phyloP scores from a whole-genome alignment of 2,797 vertebrate genomes.

The Microcaecilia unicolor region DNA sequence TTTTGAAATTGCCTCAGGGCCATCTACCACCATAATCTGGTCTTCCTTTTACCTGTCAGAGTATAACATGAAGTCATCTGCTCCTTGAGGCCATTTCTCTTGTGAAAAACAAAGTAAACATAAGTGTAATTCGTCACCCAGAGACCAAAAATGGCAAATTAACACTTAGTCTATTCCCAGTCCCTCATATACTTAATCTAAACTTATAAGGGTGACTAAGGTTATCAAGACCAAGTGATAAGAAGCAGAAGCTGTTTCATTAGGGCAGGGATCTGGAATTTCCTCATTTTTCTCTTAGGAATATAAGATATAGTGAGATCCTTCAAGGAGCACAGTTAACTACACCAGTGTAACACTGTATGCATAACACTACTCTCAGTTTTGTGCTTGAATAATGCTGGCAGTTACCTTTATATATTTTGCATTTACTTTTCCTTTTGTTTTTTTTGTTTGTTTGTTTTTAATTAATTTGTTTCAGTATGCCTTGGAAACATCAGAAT shows the following conservation, averaged over 20 bases:
- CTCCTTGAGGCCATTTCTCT: conserved; percentile 32
- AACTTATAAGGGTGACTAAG: conserved; percentile 22
- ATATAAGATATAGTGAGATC: no score
- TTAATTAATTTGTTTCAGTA: no score
- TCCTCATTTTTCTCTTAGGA: conserved; percentile 17
- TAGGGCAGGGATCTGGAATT: conserved; percentile 29
- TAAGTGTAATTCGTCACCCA: conserved; percentile 28
- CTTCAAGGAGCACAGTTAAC: no score
- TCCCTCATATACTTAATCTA: conserved; percentile 11
- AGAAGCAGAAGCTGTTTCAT: conserved; percentile 28
- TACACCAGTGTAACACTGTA: no score
- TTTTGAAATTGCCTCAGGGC: no score
- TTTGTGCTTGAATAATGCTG: no score
- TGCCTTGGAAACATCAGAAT: no score
- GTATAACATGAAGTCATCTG: conserved; percentile 19
- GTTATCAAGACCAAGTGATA: conserved; percentile 31
- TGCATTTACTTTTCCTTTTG: no score
- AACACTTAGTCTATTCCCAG: conserved; percentile 21
- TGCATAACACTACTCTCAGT: no score
- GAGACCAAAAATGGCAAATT: conserved; percentile 24
- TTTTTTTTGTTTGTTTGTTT: no score
- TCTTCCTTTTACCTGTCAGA: conserved; percentile 26
- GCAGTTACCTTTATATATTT: no score
- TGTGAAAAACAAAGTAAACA: conserved; percentile 35
- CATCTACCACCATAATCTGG: no score